phyloP scores from a whole-genome alignment of 2,113 vertebrate species.

The Mola mola region DNA sequence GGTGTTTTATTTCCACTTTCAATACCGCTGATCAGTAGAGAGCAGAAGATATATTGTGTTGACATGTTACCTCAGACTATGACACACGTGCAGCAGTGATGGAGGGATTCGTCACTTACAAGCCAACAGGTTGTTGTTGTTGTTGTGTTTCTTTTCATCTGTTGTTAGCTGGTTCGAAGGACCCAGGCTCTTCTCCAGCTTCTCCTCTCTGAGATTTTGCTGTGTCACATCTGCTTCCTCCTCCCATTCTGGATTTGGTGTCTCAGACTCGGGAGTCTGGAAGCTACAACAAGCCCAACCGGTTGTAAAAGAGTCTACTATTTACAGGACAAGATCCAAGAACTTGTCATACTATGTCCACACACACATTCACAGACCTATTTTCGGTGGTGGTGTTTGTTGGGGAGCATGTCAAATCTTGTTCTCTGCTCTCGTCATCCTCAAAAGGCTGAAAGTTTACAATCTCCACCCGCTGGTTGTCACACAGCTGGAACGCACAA shows the following conservation, averaged over 20 bases:
- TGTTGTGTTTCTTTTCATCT: conserved; percentile 84
- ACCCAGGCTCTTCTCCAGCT: conserved; percentile 55
- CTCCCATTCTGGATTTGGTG: conserved; percentile 75
- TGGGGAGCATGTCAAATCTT: conserved; percentile 58
- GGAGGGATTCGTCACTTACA: conserved; percentile 74
- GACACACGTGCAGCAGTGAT: no score
- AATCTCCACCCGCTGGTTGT: conserved; percentile 61
- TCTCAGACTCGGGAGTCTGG: conserved; percentile 75
- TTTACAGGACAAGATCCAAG: background rate
- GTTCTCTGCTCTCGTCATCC: conserved; percentile 51
- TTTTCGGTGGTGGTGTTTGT: conserved; percentile 42
- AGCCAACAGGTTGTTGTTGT: conserved; percentile 82
- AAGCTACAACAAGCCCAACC: conserved; percentile 64
- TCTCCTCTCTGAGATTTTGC: conserved; percentile 13
- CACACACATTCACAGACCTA: background rate
- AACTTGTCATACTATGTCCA: background rate
- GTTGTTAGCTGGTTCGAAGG: conserved; percentile 79
- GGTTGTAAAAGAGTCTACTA: no score
- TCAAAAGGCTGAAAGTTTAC: conserved; percentile 57
- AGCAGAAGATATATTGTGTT: no score
- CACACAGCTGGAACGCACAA: conserved; percentile 55
- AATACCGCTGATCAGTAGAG: no score
- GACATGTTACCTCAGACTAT: no score
- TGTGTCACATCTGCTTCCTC: conserved; percentile 12
- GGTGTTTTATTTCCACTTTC: no score